Base-by-base conservation (phyloP, 2,797 vertebrate species). In the Podarcis lilfordi region DNA sequence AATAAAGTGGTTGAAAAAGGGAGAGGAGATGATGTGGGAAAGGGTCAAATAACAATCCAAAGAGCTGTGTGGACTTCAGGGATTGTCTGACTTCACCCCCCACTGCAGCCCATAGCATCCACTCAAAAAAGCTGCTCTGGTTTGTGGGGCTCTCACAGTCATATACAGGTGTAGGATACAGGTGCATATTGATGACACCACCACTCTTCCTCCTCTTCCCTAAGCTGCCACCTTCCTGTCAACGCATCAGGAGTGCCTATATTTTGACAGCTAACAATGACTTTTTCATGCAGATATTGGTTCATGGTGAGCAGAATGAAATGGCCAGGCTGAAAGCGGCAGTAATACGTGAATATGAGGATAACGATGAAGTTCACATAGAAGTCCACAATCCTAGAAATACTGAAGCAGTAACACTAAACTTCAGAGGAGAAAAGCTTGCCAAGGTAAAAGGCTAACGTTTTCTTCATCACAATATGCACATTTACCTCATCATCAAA, bases 221-320 rank as follows among this genome's bases (percentile, higher is more conserved):
- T 21, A 37, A 13, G 13, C 64, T 27, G 32, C n/a, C 29, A 3
- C 50, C 29, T 43, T 74, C 15, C 35, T 89, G 74, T 32, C 10
- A 10, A 27, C n/a, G 55, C 76, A 5, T 40, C 85, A 80, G 61
- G 27, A 15, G 43, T 0, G 0, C 25, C 3, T 82, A 11, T 87
- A 17, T 64, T 74, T 29, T 68, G 50, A 61, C 27, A 32, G 11
- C 32, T 68, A 21, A 19, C 35, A 17, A 23, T 74, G n/a, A 37
- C 72, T 76, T 84, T 1, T 87, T 78, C 77, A 1, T 80, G 0
- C 15, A 99, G 99, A 98, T 99, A 89, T 95, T 99, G 95, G 98
- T 99, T 55, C 98, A 99, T 0, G 98, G 98, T 11, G 98, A 99
- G 94, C 98, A 99, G 97, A 99, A 99, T 3, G 98, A 99, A 96